A percentile compares a stretch with the other conserved stretches of the same genome.
Evolutionary conservation across 1,140 invertebrate species (phyloP).

Genomic region (Probaryconus sp.): DNA sequence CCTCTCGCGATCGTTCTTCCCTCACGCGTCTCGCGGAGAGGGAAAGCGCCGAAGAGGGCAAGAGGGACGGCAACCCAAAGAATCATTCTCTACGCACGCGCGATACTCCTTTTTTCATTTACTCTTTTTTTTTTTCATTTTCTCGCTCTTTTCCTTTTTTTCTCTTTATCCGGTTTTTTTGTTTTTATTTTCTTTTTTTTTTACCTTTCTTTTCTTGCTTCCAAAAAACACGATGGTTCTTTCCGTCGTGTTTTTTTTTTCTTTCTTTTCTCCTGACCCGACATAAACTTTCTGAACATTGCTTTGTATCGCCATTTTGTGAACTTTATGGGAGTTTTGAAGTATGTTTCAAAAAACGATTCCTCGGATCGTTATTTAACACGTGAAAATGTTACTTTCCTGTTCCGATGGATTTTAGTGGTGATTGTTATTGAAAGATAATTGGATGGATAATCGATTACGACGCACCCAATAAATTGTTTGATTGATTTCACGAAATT

Average conservation of each 20-base stretch:
- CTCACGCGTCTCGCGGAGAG: conserved; percentile 55
- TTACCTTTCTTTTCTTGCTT: conserved; percentile 4
- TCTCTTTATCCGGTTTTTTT: neutral
- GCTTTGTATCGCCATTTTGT: conserved; percentile 56
- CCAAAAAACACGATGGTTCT: conserved; percentile 48
- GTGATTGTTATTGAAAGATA: too few relatives aligned
- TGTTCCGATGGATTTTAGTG: too few relatives aligned
- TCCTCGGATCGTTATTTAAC: conserved; percentile 21
- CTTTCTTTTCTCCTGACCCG: conserved; percentile 46
- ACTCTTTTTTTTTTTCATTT: conserved; percentile 25
- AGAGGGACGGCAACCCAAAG: conserved; percentile 63
- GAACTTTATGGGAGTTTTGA: conserved; percentile 44
- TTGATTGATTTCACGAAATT: too few relatives aligned
- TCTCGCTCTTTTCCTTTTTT: conserved; percentile 9
- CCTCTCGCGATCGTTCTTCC: conserved; percentile 69
- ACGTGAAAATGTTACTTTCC: conserved; percentile 26
- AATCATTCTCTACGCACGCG: conserved; percentile 66
- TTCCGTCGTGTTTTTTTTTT: conserved; percentile 47
- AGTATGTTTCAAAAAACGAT: conserved; percentile 41
- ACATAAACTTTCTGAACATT: conserved; percentile 51
- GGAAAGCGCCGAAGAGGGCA: conserved; percentile 48
- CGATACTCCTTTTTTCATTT: conserved; percentile 54
- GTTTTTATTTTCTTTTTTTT: conserved; percentile 34
- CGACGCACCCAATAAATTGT: too few relatives aligned
- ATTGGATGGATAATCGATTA: too few relatives aligned